These are phyloP conservation scores for Hippopotamus amphibius DNA, from an alignment of 2,113 vertebrate genomes.

Conservation along the genomic window DNA sequence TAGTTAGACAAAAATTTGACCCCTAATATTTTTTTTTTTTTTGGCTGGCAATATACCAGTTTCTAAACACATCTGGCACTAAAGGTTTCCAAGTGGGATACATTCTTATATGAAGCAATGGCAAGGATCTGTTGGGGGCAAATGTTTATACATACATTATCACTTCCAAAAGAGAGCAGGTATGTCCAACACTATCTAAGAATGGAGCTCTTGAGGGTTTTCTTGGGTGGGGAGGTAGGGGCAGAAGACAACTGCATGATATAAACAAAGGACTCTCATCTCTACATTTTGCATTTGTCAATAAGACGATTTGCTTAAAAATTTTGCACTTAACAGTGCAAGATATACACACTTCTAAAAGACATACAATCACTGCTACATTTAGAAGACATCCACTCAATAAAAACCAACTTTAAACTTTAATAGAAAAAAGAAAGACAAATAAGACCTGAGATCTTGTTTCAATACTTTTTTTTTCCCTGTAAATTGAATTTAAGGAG, in stretches of 20 bases:
- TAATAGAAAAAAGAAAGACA: not conserved
- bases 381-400: not conserved
- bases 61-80: not conserved
- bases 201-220: not conserved
- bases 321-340: not conserved
- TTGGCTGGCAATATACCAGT: not conserved
- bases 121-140: not conserved
- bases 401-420: not conserved
- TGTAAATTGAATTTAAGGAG: slow-evolving; percentile 87
- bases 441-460: not conserved
- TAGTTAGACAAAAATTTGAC: not conserved
- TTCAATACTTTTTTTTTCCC: slow-evolving; percentile 4
- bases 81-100: not conserved
- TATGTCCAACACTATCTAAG: not conserved
- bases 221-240: not conserved
- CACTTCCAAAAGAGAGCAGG: not conserved
- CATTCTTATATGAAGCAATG: not conserved
- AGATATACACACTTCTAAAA: not conserved
- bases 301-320: not conserved
- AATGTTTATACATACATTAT: not conserved
- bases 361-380: not conserved
- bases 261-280: not conserved
- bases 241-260: not conserved
- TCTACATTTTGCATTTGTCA: not conserved
- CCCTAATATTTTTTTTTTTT: not conserved